A percentile compares a stretch with the other conserved stretches of the same genome.
Evolutionary conservation across 1,140 invertebrate species (phyloP).

Genomic region (Aphaenogaster rudis): DNA sequence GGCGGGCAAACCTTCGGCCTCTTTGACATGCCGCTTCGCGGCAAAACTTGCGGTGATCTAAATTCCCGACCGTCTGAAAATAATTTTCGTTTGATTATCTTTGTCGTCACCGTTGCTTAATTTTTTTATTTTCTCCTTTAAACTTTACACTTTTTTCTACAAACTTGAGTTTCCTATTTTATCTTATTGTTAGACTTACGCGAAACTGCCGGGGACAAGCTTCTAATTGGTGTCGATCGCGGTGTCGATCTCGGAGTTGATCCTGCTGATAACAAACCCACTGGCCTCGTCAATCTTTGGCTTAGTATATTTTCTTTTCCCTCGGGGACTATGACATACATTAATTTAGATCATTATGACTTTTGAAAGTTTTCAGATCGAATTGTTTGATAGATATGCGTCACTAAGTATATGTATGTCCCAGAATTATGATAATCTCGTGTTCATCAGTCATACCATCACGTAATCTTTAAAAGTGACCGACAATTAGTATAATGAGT

Average conservation of each 20-base stretch:
- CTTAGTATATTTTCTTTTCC: conserved; percentile 92
- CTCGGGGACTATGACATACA: conserved; percentile 89
- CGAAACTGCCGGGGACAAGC: conserved; percentile 88
- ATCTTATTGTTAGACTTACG: conserved; percentile 70
- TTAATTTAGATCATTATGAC: background rate
- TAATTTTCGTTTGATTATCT: background rate
- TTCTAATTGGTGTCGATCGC: conserved; percentile 90
- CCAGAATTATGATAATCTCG: conserved; percentile 13
- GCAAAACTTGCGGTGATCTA: conserved; percentile 74
- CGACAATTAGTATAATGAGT: conserved; percentile 29
- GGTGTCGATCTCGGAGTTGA: conserved; percentile 92
- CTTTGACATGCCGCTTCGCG: conserved; percentile 71
- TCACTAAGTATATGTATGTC: too few relatives aligned
- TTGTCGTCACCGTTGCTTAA: background rate
- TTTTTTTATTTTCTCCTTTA: background rate
- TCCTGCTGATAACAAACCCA: conserved; percentile 89
- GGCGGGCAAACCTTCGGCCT: conserved; percentile 88
- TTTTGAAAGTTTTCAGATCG: background rate
- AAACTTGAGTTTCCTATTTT: background rate
- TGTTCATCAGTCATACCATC: background rate
- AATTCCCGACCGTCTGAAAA: conserved; percentile 80
- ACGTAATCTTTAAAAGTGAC: background rate
- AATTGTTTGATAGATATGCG: background rate
- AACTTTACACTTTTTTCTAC: background rate
- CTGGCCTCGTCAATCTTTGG: conserved; percentile 89